These are phyloP conservation scores for Euphonia xanthogaster DNA, from an alignment of 2,797 vertebrate genomes.

Conservation along the genomic window DNA sequence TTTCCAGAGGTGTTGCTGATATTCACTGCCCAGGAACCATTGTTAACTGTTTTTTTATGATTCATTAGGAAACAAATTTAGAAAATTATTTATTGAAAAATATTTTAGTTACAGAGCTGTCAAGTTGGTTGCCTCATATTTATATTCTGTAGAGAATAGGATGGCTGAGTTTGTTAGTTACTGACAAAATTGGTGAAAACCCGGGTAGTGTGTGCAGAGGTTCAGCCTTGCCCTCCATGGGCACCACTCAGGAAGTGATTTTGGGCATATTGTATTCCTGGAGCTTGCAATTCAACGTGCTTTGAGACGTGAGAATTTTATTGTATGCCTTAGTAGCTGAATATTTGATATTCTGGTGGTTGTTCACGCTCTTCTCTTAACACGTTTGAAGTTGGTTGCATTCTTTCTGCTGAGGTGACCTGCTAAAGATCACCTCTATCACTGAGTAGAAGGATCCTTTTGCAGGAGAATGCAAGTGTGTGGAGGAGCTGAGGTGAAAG, in stretches of 20 bases:
- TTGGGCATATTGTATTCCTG: neutral
- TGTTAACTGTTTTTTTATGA: accelerated
- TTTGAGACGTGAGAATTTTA: accelerated
- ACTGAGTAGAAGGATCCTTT: neutral
- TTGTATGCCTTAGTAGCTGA: neutral
- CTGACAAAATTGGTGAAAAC: accelerated
- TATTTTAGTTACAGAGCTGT: neutral
- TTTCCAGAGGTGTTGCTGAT: accelerated
- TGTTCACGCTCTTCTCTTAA: neutral
- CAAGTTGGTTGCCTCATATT: neutral
- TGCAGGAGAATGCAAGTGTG: neutral
- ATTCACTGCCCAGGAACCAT: neutral
- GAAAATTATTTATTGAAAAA: neutral
- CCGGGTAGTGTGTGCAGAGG: accelerated
- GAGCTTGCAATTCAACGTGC: neutral
- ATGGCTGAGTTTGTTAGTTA: neutral
- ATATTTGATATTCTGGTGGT: neutral
- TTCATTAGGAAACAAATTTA: neutral
- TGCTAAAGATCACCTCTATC: neutral
- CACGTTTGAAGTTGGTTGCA: accelerated
- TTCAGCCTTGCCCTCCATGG: neutral
- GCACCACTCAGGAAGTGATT: neutral
- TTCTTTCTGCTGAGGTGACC: neutral
- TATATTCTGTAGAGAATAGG: neutral
- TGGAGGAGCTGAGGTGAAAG: slow-evolving; percentile 16